Conservation (phyloP, 2,797 vertebrate species). For the Apodemus agrarius region DNA sequence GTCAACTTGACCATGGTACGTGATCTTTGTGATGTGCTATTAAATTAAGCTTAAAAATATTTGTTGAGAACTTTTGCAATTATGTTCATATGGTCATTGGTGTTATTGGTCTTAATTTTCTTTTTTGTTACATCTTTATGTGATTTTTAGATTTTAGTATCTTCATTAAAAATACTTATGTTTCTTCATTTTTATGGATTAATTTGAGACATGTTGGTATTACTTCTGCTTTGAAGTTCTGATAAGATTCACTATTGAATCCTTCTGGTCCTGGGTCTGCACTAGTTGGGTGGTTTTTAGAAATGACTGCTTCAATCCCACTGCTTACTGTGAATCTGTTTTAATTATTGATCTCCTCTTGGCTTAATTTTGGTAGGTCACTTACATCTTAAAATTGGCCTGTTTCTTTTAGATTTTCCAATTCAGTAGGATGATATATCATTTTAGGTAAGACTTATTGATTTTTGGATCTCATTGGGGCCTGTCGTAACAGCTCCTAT, state of each 20-base stretch:
- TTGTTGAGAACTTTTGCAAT: background rate
- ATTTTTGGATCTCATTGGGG: background rate
- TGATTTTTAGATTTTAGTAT: background rate
- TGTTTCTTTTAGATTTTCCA: background rate
- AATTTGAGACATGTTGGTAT: background rate
- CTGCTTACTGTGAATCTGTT: background rate
- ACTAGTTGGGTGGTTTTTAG: background rate
- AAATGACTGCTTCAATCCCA: background rate
- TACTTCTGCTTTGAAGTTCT: background rate
- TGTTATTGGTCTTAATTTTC: background rate
- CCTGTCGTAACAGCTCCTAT: background rate
- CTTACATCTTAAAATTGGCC: background rate
- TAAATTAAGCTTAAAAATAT: background rate
- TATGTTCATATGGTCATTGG: background rate
- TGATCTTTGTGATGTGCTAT: background rate
- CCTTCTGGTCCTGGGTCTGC: background rate
- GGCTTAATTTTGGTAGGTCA: background rate
- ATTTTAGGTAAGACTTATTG: background rate
- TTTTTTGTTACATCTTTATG: background rate
- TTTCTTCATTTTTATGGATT: background rate
- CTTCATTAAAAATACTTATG: background rate
- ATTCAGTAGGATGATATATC: background rate
- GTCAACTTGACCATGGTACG: background rate
- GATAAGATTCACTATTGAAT: background rate
- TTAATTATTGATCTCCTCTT: background rate